phyloP scores from a whole-genome alignment of 2,113 vertebrate species.

The Gymnorhina tibicen region DNA sequence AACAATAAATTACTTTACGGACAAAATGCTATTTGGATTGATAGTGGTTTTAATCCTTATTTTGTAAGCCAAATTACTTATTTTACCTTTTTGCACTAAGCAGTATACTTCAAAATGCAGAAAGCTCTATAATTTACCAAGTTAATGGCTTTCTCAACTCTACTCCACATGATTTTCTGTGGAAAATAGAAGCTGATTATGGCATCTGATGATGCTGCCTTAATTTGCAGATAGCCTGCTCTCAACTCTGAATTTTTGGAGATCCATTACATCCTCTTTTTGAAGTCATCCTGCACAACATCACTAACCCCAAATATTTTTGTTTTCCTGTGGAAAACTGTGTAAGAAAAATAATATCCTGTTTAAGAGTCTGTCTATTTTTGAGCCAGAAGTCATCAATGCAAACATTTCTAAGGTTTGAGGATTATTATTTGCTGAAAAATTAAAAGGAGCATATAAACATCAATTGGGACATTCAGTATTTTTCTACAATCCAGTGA shows the following conservation, averaged over 20 bases:
- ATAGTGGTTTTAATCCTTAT: not conserved
- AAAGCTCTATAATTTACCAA: not conserved
- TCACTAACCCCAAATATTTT: not conserved
- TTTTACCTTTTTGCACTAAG: not conserved
- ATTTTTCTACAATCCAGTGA: not conserved
- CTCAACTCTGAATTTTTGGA: not conserved
- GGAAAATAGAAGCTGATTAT: not conserved
- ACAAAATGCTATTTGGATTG: not conserved
- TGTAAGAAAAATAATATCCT: not conserved
- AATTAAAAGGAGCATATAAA: not conserved
- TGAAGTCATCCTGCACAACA: not conserved
- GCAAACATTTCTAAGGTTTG: not conserved
- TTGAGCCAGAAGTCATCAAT: not conserved
- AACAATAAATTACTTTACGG: not conserved
- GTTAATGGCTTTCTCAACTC: not conserved
- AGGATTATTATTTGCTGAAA: not conserved
- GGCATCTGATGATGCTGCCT: not conserved
- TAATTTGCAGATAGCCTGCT: not conserved
- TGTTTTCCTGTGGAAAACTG: not conserved
- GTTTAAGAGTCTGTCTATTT: not conserved
- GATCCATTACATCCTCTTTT: not conserved
- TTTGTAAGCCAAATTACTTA: not conserved
- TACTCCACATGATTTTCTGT: not conserved
- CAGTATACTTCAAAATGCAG: not conserved
- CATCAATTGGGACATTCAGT: not conserved